Base-by-base conservation (phyloP, 1,140 invertebrate genomes). In the Panulirus ornatus region DNA sequence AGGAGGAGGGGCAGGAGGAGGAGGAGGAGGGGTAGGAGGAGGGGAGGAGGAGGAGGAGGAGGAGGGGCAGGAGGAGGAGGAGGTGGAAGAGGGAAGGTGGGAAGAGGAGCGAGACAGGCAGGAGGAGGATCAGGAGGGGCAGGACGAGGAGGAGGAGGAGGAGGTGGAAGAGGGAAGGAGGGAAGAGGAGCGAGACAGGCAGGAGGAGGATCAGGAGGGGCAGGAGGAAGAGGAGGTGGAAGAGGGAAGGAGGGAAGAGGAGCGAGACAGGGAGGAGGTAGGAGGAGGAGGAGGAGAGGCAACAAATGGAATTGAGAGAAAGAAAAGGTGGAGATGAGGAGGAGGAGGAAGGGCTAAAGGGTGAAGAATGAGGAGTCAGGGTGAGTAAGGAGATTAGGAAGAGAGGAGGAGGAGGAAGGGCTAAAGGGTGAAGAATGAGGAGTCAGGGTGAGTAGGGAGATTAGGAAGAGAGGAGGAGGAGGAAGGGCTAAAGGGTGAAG, bases 211-310 rank as follows among this genome's bases (percentile, higher is more conserved):
- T 38, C 3, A 1, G 42, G 70, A 30, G 34, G 63, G 63, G 34
- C 22, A 30, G 34, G 63, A 30, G 34, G 63, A 22, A 70, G 63
- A 30, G 34, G 63, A 30, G 34, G 63, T 22, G 34, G 63, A 30
- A 70, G 63, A n/a, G 34, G 22, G 22, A 22, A n/a, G 5, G n/a
- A n/a, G n/a, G n/a, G n/a, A 70, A n/a, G 63, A 22, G 34, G 22
- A 30, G 22, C 22, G 22, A 5, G 22, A 70, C 6, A 70, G n/a
- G 22, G 34, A 22, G 22, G 34, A 70, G 34, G 34, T 5, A 70
- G 5, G 63, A 70, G 63, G 63, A 70, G 63, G 63, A 70, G 34
- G 63, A 70, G 63, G 63, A 70, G 63, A 22, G 6, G 63, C 22
- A n/a, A 3, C 22, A 9, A 63, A 38, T 36, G 27, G 70, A 11